These are phyloP conservation scores for Watsonalla binaria DNA, from an alignment of 2,888 invertebrate genomes.

Conservation along the genomic window DNA sequence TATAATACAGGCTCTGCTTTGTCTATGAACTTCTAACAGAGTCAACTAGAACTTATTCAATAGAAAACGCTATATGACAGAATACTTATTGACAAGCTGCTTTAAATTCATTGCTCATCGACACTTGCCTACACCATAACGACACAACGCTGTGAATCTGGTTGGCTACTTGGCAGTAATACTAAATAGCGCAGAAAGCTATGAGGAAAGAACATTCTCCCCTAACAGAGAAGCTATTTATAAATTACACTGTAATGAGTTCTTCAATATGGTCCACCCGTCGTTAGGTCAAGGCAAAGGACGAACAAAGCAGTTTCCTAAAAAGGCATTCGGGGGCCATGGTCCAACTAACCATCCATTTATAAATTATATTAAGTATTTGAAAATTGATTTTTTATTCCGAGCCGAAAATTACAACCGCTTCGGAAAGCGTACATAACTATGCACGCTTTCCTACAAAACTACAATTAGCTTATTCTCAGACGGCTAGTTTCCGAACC, in stretches of 20 bases:
- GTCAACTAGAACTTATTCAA: too few relatives aligned
- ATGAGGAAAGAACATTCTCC: conserved; percentile 28
- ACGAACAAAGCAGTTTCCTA: conserved; percentile 9
- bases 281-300: conserved; percentile 19
- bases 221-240: conserved; percentile 38
- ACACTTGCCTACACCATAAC: conserved; percentile 29
- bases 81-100: conserved; percentile 15
- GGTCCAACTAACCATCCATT: not conserved
- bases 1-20: too few relatives aligned
- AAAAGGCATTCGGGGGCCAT: not conserved
- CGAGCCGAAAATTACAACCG: too few relatives aligned
- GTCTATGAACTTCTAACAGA: too few relatives aligned
- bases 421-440: too few relatives aligned
- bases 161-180: conserved; percentile 26
- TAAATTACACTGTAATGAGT: conserved; percentile 32
- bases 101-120: conserved; percentile 40
- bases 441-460: too few relatives aligned
- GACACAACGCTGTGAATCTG: conserved; percentile 9
- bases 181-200: conserved; percentile 23
- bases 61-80: conserved; percentile 8
- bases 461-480: too few relatives aligned
- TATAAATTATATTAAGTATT: too few relatives aligned
- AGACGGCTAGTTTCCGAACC: too few relatives aligned
- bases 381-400: too few relatives aligned
- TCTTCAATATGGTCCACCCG: conserved; percentile 21